Evolutionary conservation across 2,113 vertebrate species (phyloP).

Genomic region (Coregonus clupeaformis): DNA sequence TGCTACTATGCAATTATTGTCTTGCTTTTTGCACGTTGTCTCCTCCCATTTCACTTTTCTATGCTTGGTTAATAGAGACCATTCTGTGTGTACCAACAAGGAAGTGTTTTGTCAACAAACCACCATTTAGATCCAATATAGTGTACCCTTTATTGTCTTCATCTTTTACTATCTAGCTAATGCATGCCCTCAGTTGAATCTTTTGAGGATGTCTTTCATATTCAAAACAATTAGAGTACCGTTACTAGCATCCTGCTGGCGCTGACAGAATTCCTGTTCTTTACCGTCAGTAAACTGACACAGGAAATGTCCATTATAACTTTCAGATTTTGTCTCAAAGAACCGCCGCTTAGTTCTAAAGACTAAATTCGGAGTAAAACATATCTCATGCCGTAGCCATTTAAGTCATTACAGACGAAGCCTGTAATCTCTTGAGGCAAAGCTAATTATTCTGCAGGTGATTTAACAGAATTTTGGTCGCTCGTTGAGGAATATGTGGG

Average conservation of each 20-base stretch:
- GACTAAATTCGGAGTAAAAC: neutral
- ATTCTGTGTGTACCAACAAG: conserved; percentile 35
- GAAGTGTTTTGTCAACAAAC: conserved; percentile 45
- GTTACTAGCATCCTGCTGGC: neutral
- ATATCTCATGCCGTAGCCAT: neutral
- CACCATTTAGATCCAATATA: conserved; percentile 13
- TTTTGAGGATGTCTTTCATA: neutral
- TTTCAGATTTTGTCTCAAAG: neutral
- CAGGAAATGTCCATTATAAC: conserved; percentile 1
- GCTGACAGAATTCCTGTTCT: neutral
- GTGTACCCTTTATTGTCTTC: conserved; percentile 1
- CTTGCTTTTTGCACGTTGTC: conserved; percentile 45
- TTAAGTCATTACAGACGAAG: conserved; percentile 9
- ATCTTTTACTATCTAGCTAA: neutral
- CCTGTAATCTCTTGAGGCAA: conserved; percentile 24
- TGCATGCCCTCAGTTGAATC: neutral
- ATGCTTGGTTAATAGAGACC: conserved; percentile 29
- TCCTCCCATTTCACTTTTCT: conserved; percentile 32
- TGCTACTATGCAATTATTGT: conserved; percentile 61
- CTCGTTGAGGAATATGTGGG: conserved; percentile 10
- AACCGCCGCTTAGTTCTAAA: neutral
- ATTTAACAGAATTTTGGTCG: conserved; percentile 2
- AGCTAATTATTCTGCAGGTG: conserved; percentile 11
- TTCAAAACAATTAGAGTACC: neutral
- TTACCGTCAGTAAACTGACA: neutral